A percentile compares a stretch with the other conserved stretches of the same genome.
Conservation (phyloP, 2,888 invertebrate species). For the Laspeyria flexula region DNA sequence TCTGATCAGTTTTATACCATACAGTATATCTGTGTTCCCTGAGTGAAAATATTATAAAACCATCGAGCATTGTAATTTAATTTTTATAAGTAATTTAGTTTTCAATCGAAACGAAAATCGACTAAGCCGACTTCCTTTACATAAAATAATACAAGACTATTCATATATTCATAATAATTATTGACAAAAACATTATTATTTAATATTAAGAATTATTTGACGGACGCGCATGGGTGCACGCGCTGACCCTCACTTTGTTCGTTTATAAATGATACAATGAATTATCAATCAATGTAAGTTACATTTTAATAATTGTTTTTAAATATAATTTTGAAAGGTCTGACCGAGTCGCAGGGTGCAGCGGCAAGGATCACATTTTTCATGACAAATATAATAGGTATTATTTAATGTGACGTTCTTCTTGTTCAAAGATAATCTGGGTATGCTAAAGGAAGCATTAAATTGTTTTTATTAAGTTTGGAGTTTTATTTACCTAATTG, state of each 20-base stretch:
- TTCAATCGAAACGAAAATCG: slow-evolving; percentile 77
- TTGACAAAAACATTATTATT: neutral
- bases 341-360: slow-evolving; percentile 64
- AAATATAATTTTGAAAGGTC: slow-evolving; percentile 49
- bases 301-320: neutral
- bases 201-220: slow-evolving; percentile 54
- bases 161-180: neutral
- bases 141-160: slow-evolving; percentile 14
- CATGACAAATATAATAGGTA: slow-evolving; percentile 34
- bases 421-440: slow-evolving; percentile 39
- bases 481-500: slow-evolving; percentile 26
- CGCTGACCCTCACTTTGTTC: slow-evolving; percentile 67
- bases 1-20: slow-evolving; percentile 21
- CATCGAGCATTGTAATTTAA: slow-evolving; percentile 76
- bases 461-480: slow-evolving; percentile 68
- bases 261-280: slow-evolving; percentile 17
- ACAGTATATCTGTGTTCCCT: slow-evolving; percentile 46
- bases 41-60: slow-evolving; percentile 60
- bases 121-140: slow-evolving; percentile 76
- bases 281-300: neutral
- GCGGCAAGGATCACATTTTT: slow-evolving; percentile 61
- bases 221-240: slow-evolving; percentile 71
- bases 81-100: slow-evolving; percentile 47
- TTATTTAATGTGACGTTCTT: slow-evolving; percentile 36
- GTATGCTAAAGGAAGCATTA: slow-evolving; percentile 73